These are phyloP conservation scores for Coregonus ussuriensis DNA, from an alignment of 2,797 vertebrate genomes.

Conservation along the genomic window DNA sequence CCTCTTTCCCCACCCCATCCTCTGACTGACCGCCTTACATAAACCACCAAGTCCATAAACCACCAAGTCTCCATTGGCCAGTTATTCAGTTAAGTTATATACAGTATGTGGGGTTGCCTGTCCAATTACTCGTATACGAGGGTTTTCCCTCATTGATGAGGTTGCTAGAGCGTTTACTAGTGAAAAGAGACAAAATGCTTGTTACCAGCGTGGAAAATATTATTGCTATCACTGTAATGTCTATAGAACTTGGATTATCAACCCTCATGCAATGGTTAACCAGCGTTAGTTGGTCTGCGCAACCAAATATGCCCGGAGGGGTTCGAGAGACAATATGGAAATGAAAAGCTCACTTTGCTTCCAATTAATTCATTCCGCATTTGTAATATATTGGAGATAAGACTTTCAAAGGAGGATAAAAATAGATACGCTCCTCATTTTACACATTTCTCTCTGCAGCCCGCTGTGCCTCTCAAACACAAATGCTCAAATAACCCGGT, in stretches of 20 bases:
- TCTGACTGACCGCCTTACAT: neutral
- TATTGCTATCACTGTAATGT: neutral
- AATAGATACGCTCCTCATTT: neutral
- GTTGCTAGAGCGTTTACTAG: neutral
- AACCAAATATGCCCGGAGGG: neutral
- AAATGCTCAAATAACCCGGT: constrained; percentile 19
- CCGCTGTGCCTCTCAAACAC: neutral
- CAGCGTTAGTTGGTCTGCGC: neutral
- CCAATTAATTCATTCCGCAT: neutral
- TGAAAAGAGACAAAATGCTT: neutral
- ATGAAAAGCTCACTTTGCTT: neutral
- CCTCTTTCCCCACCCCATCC: neutral
- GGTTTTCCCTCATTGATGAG: neutral
- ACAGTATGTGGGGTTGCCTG: neutral
- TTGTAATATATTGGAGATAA: neutral
- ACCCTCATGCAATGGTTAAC: neutral
- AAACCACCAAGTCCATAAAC: neutral
- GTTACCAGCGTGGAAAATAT: neutral
- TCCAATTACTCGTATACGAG: neutral
- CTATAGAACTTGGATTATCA: neutral
- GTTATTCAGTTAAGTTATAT: neutral
- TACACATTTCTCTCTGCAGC: neutral
- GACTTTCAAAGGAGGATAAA: constrained; percentile 8
- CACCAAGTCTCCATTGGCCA: neutral
- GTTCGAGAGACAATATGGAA: neutral